Base-by-base conservation (phyloP, 2,113 vertebrate species). In the Apistogramma diplotaenia region DNA sequence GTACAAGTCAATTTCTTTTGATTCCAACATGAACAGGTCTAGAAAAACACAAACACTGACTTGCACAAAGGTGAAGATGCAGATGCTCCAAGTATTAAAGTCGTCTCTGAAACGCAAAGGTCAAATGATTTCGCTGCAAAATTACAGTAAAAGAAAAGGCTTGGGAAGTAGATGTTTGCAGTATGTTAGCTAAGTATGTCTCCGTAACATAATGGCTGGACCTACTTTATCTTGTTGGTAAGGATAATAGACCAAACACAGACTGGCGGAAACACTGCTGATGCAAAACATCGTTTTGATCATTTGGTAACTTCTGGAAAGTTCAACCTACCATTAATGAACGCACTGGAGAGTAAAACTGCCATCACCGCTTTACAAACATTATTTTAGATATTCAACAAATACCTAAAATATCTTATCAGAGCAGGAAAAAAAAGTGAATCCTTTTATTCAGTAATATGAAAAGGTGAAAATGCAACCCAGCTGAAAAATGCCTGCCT, bases 21-120 rank as follows among this genome's bases (percentile, higher is more conserved):
- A 85, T 79, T 51, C 23, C 16, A 58, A 74, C 59, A 60, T 77
- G 29, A 88, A 67, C 18, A 67, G 51, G 19, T 43, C 18, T 10
- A 60, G 35, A 80, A 76, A 60, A 74, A 78, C 76, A 78, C 76
- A 72, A 12, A 77, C 49, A 40, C 10, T 4, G 4, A 74, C 73
- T 55, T 65, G 33, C 51, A 82, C 31, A 81, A 72, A 74, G 23
- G 13, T 37, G 29, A 67, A 12, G 61, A 25, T 51, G 19, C 21
- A 59, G 13, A 19, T 15, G 12, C 15, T 10, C 18, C 10, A 35
- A 70, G 21, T 56, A 78, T 19, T 0, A 9, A 29, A 49, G 37
- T 35, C 27, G 0, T 35, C 43, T 61, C 43, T 49, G 19, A 54
- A 72, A 72, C 13, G 49, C 19, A 23, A 54, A 72, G 8, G 15